phyloP scores from a whole-genome alignment of 1,140 invertebrate genomes.

The Drosophila willistoni region DNA sequence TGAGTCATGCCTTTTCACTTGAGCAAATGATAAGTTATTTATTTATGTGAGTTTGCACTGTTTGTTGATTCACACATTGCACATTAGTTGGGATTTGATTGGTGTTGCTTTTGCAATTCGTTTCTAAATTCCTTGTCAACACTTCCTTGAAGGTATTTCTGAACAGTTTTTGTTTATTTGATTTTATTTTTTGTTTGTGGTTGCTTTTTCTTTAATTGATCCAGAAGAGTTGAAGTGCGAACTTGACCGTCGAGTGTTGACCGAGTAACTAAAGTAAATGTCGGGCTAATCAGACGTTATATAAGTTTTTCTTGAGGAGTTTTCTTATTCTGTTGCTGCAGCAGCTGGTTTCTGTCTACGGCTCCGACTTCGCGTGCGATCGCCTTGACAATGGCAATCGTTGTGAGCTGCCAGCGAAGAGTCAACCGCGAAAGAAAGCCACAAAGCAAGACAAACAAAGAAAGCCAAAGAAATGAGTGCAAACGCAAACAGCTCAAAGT shows the following conservation, averaged over 20 bases:
- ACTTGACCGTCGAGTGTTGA: conserved; percentile 83
- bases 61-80: conserved; percentile 58
- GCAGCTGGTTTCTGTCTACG: conserved; percentile 43
- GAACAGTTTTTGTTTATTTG: conserved; percentile 2
- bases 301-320: conserved; percentile 77
- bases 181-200: conserved; percentile 25
- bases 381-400: conserved; percentile 82
- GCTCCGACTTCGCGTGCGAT: conserved; percentile 68
- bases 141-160: conserved; percentile 42
- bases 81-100: conserved; percentile 40
- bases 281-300: conserved; percentile 81
- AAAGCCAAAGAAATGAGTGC: conserved; percentile 71
- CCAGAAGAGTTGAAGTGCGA: conserved; percentile 70
- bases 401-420: conserved; percentile 65
- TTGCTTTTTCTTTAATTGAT: conserved; percentile 36
- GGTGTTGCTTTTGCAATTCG: conserved; percentile 35
- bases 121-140: conserved; percentile 43
- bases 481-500: conserved; percentile 62
- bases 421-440: conserved; percentile 62
- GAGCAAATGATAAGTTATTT: conserved; percentile 53
- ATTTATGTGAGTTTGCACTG: conserved; percentile 62
- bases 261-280: conserved; percentile 83
- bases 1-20: conserved; percentile 53
- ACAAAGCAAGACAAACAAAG: conserved; percentile 53
- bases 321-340: conserved; percentile 64